These are phyloP conservation scores for Amblyraja radiata DNA, from an alignment of 2,797 vertebrate genomes.

Conservation along the genomic window DNA sequence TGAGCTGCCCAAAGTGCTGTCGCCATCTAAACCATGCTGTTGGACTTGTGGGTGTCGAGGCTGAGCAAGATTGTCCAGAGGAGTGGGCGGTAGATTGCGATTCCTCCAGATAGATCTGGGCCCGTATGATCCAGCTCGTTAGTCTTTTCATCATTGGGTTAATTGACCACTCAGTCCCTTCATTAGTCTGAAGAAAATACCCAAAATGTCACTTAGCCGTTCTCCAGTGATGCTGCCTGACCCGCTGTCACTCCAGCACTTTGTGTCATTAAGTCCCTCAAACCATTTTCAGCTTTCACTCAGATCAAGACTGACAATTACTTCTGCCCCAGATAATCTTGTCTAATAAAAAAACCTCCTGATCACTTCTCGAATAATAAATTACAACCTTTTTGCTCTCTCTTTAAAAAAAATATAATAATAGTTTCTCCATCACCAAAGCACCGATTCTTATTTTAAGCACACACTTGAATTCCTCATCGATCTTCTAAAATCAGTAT, in stretches of 20 bases:
- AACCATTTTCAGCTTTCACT: background rate
- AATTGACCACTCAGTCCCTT: background rate
- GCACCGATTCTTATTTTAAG: background rate
- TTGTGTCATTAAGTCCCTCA: background rate
- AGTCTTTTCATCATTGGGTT: background rate
- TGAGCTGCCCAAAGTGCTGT: too few species aligned
- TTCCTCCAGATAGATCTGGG: too few species aligned
- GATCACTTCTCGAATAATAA: background rate
- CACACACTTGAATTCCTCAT: background rate
- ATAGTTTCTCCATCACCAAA: background rate
- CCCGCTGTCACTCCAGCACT: too few species aligned
- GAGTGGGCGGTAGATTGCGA: too few species aligned
- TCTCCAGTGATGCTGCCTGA: too few species aligned
- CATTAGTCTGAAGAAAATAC: too few species aligned
- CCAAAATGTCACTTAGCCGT: too few species aligned
- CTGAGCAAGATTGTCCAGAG: too few species aligned
- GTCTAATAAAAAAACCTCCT: background rate
- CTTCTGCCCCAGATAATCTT: background rate
- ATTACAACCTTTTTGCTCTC: background rate
- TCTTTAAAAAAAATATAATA: background rate
- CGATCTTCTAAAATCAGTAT: background rate
- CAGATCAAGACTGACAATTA: background rate
- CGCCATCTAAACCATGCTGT: too few species aligned
- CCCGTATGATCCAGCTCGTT: too few species aligned
- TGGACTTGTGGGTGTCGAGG: too few species aligned